Evolutionary conservation across 2,113 vertebrate species (phyloP), one percentile per base, ranked within the genome.

Genomic region (Junco hyemalis): DNA sequence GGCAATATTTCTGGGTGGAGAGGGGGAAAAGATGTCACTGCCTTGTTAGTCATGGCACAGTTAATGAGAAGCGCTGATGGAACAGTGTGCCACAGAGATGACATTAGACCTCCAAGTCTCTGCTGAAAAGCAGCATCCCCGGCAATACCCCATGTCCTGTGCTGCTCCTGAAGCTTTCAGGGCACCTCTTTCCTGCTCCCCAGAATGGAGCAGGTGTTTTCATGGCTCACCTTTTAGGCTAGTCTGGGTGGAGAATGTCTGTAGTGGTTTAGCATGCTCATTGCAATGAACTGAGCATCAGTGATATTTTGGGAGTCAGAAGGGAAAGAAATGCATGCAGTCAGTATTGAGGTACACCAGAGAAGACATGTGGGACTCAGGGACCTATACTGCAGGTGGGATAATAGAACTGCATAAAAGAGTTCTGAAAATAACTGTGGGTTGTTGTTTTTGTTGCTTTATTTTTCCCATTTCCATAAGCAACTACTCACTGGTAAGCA

Each of bases 321-420:
- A 84, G 25, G 60, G 57, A 89, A 80, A 91, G 71, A 38, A 18
- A 36, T 0, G 15, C 35, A 63, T 57, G 48, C 60, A 71, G 2
- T 28, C 66, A 13, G 50, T 31, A 35, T 5, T 12, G 7, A 88
- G 54, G 35, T 23, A 40, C 17, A 71, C 22, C 68, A 71, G 20
- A 40, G 61, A 59, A 59, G 42, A 38, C 8, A 8, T 2, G 19
- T 1, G 7, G 54, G 66, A 51, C 25, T 13, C 0, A 0, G 50
- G 56, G 54, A 77, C 53, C n/a, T 57, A 31, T 42, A 50, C 28
- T 66, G n/a, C 59, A 76, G 24, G 28, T 68, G 24, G 14, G 56
- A 65, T 56, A 61, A 63, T 4, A 73, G 57, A 85, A 88, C 5
- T 42, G 25, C 47, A 23, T 42, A 7, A 42, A 53, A 77, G 42